Conservation (phyloP, 2,113 vertebrate genomes). For the Oncorhynchus clarkii region DNA sequence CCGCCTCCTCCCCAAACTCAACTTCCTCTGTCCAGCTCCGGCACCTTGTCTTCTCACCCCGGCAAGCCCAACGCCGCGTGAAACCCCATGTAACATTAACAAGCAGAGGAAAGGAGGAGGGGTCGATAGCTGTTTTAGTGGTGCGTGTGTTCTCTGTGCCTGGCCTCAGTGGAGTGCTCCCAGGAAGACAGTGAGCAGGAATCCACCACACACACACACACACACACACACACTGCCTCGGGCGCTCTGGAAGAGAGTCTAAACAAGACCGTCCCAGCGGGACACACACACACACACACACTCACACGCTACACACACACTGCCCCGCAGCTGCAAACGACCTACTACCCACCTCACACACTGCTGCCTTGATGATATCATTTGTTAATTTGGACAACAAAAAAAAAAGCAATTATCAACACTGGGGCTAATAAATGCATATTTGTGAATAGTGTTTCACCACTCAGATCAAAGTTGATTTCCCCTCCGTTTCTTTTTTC, state of each 20-base stretch:
- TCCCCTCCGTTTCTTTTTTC: background rate
- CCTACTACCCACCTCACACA: conserved; percentile 64
- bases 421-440: conserved; percentile 63
- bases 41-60: background rate
- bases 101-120: conserved; percentile 6
- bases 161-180: conserved; percentile 63
- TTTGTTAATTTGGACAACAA: conserved; percentile 68
- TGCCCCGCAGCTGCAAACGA: conserved; percentile 54
- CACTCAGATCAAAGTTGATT: conserved; percentile 66
- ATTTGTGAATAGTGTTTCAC: conserved; percentile 61
- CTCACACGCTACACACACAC: conserved; percentile 7
- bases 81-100: background rate
- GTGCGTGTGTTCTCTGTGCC: background rate
- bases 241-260: conserved; percentile 84
- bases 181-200: conserved; percentile 78
- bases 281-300: conserved; percentile 55
- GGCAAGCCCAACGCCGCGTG: background rate
- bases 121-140: conserved; percentile 10
- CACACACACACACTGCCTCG: conserved; percentile 71
- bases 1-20: too few relatives aligned
- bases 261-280: conserved; percentile 86
- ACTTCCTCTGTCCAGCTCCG: too few relatives aligned
- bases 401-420: conserved; percentile 65
- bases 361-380: conserved; percentile 70
- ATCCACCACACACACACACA: conserved; percentile 67